These are phyloP conservation scores for Limnephilus auricula DNA, from an alignment of 2,888 invertebrate genomes.

Conservation along the genomic window DNA sequence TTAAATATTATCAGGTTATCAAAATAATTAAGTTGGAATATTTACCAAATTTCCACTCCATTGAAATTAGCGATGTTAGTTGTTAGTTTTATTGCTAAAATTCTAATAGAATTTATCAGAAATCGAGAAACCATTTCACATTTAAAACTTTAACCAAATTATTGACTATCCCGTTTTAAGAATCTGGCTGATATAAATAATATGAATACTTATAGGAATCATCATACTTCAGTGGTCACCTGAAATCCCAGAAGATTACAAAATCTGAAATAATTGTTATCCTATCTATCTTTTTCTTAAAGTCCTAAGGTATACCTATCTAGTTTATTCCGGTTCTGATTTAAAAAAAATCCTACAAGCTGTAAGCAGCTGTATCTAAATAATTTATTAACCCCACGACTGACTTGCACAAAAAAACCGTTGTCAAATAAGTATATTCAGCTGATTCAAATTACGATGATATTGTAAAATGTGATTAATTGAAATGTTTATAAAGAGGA, in stretches of 20 bases:
- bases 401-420: background rate
- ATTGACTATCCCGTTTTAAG: background rate
- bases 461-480: background rate
- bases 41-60: background rate
- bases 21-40: background rate
- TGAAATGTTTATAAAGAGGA: background rate
- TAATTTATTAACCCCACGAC: conserved; percentile 18
- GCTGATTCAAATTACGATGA: background rate
- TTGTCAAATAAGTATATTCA: conserved; percentile 2
- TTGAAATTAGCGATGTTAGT: background rate
- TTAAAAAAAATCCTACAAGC: conserved; percentile 1
- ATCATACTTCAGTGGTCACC: too few species aligned
- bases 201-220: too few species aligned
- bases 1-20: background rate
- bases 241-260: background rate
- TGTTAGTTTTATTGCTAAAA: background rate
- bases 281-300: background rate
- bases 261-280: background rate
- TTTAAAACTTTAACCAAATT: background rate
- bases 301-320: background rate
- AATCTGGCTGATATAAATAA: background rate
- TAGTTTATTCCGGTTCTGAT: background rate
- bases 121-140: background rate
- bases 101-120: background rate
- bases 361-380: background rate